phyloP scores from a whole-genome alignment of 1,140 invertebrate species.

The Chrysomallon squamiferum region DNA sequence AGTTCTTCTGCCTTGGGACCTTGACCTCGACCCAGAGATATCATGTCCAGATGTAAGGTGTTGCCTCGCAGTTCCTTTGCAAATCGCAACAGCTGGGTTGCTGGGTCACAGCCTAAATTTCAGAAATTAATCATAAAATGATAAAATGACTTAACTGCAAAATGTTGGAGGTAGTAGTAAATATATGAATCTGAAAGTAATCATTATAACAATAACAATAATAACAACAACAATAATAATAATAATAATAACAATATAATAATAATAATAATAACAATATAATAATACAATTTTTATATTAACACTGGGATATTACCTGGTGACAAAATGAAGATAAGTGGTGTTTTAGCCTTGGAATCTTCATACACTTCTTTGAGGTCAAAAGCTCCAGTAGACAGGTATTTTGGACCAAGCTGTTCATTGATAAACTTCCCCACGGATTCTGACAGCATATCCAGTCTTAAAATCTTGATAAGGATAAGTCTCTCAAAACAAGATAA shows the following conservation, averaged over 20 bases:
- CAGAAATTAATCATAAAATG: background rate
- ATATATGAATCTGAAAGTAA: too few species aligned
- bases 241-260: too few species aligned
- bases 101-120: slow-evolving; percentile 57
- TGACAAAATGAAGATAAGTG: slow-evolving; percentile 58
- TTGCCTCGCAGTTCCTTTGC: slow-evolving; percentile 59
- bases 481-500: slow-evolving; percentile 53
- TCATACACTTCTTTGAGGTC: slow-evolving; percentile 59
- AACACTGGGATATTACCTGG: slow-evolving; percentile 52
- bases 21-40: slow-evolving; percentile 62
- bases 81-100: slow-evolving; percentile 57
- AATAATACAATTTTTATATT: too few species aligned
- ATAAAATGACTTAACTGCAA: background rate
- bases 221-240: too few species aligned
- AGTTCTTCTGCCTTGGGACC: slow-evolving; percentile 61
- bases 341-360: slow-evolving; percentile 54
- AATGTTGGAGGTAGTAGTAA: background rate
- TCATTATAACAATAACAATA: too few species aligned
- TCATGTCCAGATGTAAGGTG: slow-evolving; percentile 61
- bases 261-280: too few species aligned
- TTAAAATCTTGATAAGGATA: slow-evolving; percentile 55
- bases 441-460: slow-evolving; percentile 45
- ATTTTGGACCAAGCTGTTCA: slow-evolving; percentile 50
- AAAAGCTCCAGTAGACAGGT: slow-evolving; percentile 53
- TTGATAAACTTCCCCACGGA: slow-evolving; percentile 51